Percentiles rank a stretch among this genome's conserved stretches.
Evolutionary conservation across 2,888 invertebrate species (phyloP).

Genomic region (Laothoe populi): DNA sequence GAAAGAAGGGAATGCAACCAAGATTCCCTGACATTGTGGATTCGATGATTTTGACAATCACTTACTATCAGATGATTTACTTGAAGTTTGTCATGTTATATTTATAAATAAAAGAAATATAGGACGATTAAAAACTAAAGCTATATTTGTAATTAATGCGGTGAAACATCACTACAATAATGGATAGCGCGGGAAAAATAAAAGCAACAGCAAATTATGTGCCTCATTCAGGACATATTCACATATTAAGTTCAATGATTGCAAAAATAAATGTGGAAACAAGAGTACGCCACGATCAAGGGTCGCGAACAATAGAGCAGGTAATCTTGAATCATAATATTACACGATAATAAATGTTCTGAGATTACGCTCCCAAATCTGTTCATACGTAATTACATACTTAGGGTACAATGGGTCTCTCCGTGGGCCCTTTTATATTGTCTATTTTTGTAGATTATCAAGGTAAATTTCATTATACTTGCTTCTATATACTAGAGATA

Average conservation of each 20-base stretch:
- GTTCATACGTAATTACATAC: constrained; percentile 31
- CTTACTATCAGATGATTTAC: no score
- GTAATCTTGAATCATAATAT: constrained; percentile 28
- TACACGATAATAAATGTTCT: constrained; percentile 27
- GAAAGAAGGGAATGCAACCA: no score
- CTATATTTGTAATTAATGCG: no score
- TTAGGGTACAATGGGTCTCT: constrained; percentile 26
- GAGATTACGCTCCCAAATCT: constrained; percentile 29
- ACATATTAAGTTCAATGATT: neutral
- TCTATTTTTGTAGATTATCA: neutral
- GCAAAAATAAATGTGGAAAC: neutral
- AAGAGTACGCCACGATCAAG: constrained; percentile 1
- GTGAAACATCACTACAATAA: no score
- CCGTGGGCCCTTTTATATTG: neutral
- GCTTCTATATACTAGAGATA: no score
- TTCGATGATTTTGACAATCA: no score
- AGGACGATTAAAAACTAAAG: no score
- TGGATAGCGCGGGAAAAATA: no score
- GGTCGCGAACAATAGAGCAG: constrained; percentile 12
- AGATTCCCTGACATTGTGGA: no score
- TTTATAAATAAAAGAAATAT: no score
- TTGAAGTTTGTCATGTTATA: no score
- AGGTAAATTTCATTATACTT: neutral
- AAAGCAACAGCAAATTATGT: neutral
- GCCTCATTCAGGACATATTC: neutral